These are phyloP conservation scores for Lophius piscatorius DNA, from an alignment of 2,113 vertebrate genomes.

Conservation along the genomic window DNA sequence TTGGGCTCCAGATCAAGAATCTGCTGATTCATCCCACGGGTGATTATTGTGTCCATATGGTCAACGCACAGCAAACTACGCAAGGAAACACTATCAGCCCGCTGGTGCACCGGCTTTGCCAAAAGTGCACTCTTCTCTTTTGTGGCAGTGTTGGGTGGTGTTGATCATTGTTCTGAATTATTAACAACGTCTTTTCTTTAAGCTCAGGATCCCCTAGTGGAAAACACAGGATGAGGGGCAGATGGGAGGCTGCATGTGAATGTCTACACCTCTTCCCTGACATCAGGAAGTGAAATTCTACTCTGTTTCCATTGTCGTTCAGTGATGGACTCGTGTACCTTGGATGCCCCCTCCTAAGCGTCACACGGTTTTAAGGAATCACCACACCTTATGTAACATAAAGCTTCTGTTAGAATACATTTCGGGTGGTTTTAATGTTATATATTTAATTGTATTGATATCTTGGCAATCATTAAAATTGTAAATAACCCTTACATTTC, in stretches of 20 bases:
- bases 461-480: neutral
- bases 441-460: neutral
- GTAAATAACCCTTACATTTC: slow-evolving; percentile 11
- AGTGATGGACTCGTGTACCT: slow-evolving; percentile 65
- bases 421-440: neutral
- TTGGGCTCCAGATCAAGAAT: slow-evolving; percentile 81
- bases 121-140: slow-evolving; percentile 82
- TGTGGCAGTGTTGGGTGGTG: slow-evolving; percentile 74
- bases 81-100: slow-evolving; percentile 77
- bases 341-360: slow-evolving; percentile 70
- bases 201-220: slow-evolving; percentile 74
- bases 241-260: slow-evolving; percentile 82
- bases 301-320: slow-evolving; percentile 77
- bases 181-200: slow-evolving; percentile 84
- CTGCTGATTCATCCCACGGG: slow-evolving; percentile 79
- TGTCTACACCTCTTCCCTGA: slow-evolving; percentile 65
- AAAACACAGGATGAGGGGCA: slow-evolving; percentile 82
- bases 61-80: slow-evolving; percentile 73
- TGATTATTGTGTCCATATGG: slow-evolving; percentile 85
- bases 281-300: slow-evolving; percentile 82
- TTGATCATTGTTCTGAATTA: slow-evolving; percentile 85
- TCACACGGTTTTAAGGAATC: slow-evolving; percentile 54
- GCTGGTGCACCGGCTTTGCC: slow-evolving; percentile 60
- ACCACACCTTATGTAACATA: slow-evolving; percentile 33
- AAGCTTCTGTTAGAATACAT: neutral